Evolutionary conservation across 2,113 vertebrate species (phyloP), one percentile per base, ranked within the genome.

Genomic region (Panthera uncia): DNA sequence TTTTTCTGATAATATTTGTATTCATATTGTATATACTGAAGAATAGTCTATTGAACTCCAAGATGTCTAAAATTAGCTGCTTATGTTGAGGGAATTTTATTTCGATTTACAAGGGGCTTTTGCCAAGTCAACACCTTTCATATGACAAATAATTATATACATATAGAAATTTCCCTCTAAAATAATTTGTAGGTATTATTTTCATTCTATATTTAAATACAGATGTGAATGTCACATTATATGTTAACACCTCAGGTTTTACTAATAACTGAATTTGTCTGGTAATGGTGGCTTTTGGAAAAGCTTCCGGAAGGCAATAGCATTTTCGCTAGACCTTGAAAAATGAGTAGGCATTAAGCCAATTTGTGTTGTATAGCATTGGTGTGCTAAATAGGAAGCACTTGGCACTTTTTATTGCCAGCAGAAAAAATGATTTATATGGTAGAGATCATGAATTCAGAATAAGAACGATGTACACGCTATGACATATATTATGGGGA

Each of bases 271-370:
- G 71, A 79, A 89, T 91, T 92, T 85, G 48, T 73, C n/a, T 83
- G 25, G 16, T 92, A 90, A 88, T 69, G 7, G 13, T 87, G 27
- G 29, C 23, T 79, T 94, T 95, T 96, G 69, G 81, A 93, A 96
- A 97, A 89, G 29, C 65, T 93, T 92, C 66, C 82, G 52, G 14
- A 93, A 89, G 84, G 89, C 81, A 93, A 33, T 92, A 94, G 61
- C 15, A 36, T 91, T 97, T 88, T 50, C 50, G 91, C 6, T 68
- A 97, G 91, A 91, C 66, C 76, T 91, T 95, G 57, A 97, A 93
- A 96, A 97, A 90, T 74, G 29, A 92, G 78, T 87, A 68, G 63
- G 38, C 78, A 85, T 92, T 82, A 92, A 86, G 91, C 94, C 84
- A 94, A 25, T 85, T 89, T 82, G 41, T 91, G 57, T 79, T 91